Base-by-base conservation (phyloP, 2,888 invertebrate genomes). In the Atherix ibis region DNA sequence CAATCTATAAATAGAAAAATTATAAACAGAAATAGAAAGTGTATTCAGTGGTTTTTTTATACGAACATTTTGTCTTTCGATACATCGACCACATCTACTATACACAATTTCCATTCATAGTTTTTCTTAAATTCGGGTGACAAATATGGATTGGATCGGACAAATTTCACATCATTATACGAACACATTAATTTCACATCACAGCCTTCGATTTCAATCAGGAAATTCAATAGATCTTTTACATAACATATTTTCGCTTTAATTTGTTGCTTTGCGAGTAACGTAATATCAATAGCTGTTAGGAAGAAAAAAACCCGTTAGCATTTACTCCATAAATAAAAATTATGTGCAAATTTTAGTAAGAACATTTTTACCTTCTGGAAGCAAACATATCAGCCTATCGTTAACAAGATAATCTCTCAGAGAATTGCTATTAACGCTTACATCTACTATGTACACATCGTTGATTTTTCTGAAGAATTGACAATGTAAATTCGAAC, bases 1-100 rank as follows among this genome's bases (percentile, higher is more conserved):
- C 41, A 82, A 58, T 40, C 82, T 82, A 54, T 2, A 64, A 63
- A 22, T 41, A 38, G 40, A 37, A 42, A 30, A 19, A 6, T 35
- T 15, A 31, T 31, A 16, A 18, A 25, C 15, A 17, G 13, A 26
- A 31, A 35, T n/a, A 19, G 6, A 9, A 14, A 4, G 16, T 31
- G 27, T 27, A 30, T 27, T 18, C 3, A n/a, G n/a, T n/a, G n/a
- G n/a, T n/a, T n/a, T 17, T 13, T 25, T 29, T 27, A n/a, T 8
- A 43, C 56, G 51, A 47, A 61, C 60, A 60, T 53, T 47, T 60
- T 60, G 34, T 59, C 54, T 36, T 55, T 53, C 39, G 53, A 53
- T 32, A 61, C 52, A 42, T 53, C 48, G 31, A 53, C 50, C 4
- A 61, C 46, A 38, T 58, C 55, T 4, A 56, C 41, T 9, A 54